Conservation (phyloP, 2,113 vertebrate genomes). For the Alouatta palliata region DNA sequence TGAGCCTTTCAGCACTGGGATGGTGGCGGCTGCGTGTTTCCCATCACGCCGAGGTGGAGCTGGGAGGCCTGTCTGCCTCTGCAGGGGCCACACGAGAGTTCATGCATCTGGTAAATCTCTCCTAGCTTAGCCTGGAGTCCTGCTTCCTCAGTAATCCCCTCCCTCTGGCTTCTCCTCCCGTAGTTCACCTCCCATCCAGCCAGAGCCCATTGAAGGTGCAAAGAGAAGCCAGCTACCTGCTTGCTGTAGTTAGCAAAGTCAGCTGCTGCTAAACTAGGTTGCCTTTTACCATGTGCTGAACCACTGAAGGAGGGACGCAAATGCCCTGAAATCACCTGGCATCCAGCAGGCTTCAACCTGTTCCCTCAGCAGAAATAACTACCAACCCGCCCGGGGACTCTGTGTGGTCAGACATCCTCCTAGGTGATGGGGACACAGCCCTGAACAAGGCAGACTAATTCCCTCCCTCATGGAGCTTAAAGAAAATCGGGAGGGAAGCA, state of each 20-base stretch:
- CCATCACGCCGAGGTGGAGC: not conserved
- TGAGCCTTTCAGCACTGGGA: not conserved
- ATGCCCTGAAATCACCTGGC: not conserved
- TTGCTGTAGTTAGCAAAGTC: slow-evolving; percentile 7
- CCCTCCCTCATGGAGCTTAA: not conserved
- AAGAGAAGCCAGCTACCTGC: not conserved
- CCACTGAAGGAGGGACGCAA: not conserved
- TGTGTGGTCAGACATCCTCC: not conserved
- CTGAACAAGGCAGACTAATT: not conserved
- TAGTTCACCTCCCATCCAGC: not conserved
- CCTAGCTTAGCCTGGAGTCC: not conserved
- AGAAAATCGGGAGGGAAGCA: not conserved
- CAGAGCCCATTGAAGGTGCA: not conserved
- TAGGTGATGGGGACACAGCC: not conserved
- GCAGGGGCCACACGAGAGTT: not conserved
- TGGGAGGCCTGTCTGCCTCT: not conserved
- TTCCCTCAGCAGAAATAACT: not conserved
- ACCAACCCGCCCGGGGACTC: not conserved
- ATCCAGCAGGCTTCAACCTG: fast-evolving
- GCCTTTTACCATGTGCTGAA: not conserved
- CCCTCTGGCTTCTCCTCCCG: not conserved
- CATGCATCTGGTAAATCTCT: not conserved
- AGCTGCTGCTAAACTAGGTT: not conserved
- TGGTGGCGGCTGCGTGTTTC: not conserved
- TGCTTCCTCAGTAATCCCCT: not conserved